phyloP scores from a whole-genome alignment of 2,113 vertebrate genomes.

The Phaethornis superciliosus region DNA sequence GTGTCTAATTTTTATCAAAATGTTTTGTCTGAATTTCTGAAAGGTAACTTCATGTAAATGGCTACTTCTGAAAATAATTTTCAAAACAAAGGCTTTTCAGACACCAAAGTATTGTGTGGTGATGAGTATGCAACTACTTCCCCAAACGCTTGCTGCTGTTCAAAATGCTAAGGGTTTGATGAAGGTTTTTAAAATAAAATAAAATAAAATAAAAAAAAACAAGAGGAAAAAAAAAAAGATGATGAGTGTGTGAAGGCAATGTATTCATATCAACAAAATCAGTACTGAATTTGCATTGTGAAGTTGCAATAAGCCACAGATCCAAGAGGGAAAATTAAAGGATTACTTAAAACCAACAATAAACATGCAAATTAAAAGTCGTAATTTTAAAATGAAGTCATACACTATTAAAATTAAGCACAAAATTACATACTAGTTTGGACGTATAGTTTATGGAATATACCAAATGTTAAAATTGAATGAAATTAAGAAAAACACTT shows the following conservation, averaged over 20 bases:
- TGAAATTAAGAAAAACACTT: conserved; percentile 75
- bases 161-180: not conserved
- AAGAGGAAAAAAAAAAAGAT: not conserved
- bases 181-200: not conserved
- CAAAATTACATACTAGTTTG: conserved; percentile 60
- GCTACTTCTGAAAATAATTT: not conserved
- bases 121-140: not conserved
- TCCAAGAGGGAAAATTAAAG: conserved; percentile 56
- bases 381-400: conserved; percentile 50
- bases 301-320: conserved; percentile 43
- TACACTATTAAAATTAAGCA: conserved; percentile 62
- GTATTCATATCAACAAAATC: not conserved
- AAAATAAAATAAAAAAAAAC: not conserved
- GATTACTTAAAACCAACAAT: conserved; percentile 66
- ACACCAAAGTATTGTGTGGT: not conserved
- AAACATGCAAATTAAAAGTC: conserved; percentile 56
- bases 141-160: not conserved
- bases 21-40: not conserved
- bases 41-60: not conserved
- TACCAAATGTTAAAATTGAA: conserved; percentile 62
- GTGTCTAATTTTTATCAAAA: not conserved
- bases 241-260: not conserved
- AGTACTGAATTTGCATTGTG: not conserved
- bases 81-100: conserved; percentile 2
- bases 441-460: conserved; percentile 60